Conservation (phyloP, 2,113 vertebrate species). For the Theristicus caerulescens region DNA sequence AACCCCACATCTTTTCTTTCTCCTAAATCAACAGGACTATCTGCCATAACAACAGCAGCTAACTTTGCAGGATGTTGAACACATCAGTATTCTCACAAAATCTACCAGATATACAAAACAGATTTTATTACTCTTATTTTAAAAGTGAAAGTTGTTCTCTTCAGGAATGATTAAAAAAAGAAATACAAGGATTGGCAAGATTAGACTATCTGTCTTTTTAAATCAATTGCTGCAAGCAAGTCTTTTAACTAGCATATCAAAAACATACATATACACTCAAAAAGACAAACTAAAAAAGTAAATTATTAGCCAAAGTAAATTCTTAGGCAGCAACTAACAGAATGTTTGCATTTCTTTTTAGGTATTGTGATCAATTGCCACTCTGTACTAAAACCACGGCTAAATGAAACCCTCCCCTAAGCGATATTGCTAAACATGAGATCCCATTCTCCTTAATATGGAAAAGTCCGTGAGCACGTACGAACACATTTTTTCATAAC, state of each 20-base stretch:
- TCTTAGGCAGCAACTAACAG: not conserved
- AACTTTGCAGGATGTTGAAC: not conserved
- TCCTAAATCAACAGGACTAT: not conserved
- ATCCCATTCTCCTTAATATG: constrained; percentile 15
- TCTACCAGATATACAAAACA: not conserved
- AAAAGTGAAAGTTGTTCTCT: not conserved
- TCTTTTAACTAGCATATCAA: not conserved
- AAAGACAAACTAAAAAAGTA: constrained; percentile 16
- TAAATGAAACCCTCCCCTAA: not conserved
- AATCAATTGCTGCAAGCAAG: not conserved
- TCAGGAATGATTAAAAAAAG: not conserved
- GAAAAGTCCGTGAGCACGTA: not conserved
- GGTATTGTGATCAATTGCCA: not conserved
- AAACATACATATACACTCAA: not conserved
- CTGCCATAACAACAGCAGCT: not conserved
- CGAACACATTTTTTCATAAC: not conserved
- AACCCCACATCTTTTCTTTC: not conserved
- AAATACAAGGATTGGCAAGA: not conserved
- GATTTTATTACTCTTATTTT: not conserved
- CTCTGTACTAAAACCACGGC: not conserved
- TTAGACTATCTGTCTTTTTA: not conserved
- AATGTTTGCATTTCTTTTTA: constrained; percentile 24
- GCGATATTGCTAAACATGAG: not conserved
- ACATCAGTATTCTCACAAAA: not conserved
- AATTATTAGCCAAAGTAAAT: constrained; percentile 50